phyloP scores from a whole-genome alignment of 2,888 invertebrate genomes.

The Dinocampus coccinellae region DNA sequence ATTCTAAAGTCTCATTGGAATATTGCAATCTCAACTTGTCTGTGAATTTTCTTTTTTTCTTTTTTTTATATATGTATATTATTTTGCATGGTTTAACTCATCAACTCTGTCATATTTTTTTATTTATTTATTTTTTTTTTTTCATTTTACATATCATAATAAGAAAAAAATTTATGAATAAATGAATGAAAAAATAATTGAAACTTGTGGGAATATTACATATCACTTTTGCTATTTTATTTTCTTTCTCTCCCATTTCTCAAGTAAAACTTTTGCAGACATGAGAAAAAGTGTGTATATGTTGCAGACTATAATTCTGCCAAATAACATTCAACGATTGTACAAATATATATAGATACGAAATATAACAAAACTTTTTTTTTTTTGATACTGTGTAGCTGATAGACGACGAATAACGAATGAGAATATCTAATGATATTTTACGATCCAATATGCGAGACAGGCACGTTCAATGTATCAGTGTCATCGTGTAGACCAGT shows the following conservation, averaged over 20 bases:
- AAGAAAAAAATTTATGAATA: no score
- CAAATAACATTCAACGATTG: slow-evolving; percentile 60
- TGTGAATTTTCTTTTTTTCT: neutral
- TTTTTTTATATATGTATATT: neutral
- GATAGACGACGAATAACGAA: slow-evolving; percentile 62
- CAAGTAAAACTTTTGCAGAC: no score
- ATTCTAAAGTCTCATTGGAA: slow-evolving; percentile 28
- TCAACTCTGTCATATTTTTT: neutral
- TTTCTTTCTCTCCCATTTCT: slow-evolving; percentile 11
- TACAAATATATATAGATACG: slow-evolving; percentile 45
- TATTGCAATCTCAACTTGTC: neutral
- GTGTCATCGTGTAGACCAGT: slow-evolving; percentile 26
- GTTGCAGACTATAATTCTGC: slow-evolving; percentile 46
- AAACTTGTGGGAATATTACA: neutral
- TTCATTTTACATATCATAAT: neutral
- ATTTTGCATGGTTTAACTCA: neutral
- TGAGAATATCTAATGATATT: slow-evolving; percentile 63
- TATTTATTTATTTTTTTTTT: neutral
- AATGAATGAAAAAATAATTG: neutral
- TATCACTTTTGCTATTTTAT: neutral
- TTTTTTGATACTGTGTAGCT: slow-evolving; percentile 37
- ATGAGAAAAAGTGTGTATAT: slow-evolving; percentile 50
- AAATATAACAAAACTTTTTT: slow-evolving; percentile 25
- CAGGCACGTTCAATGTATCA: slow-evolving; percentile 48
- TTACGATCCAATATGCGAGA: slow-evolving; percentile 57